Evolutionary conservation across 2,888 invertebrate genomes (phyloP), one percentile per base, ranked within the genome.

Genomic region (Metalampra italica): DNA sequence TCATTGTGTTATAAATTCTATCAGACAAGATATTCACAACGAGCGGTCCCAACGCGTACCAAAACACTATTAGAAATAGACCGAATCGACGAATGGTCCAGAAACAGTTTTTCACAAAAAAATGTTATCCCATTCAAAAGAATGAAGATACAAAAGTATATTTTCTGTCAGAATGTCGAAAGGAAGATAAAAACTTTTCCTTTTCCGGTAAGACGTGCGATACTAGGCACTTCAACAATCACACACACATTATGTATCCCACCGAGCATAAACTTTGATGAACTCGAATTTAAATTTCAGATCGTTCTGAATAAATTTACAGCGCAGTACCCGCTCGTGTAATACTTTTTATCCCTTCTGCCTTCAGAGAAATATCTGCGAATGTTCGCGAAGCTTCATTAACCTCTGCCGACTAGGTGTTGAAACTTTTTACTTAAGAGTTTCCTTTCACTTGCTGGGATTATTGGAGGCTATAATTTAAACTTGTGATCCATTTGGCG

Each of bases 201-300:
- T 22, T 22, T 22, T 22, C 22, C 22, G 2, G 22, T 22, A 22
- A 22, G 22, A 5, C 5, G 22, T 22, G 22, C 5, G 22, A 5
- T 22, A 22, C 22, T 22, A 22, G 22, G 22, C 22, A 22, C 22
- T 22, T 22, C 22, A 22, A 22, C 66, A 77, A 74, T 70, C 75
- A 67, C 65, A 72, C 59, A 65, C 64, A 68, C 71, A 71, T 69
- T 66, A 68, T 68, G 68, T 62, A 67, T 68, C 68, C 70, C 68
- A 54, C 62, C 52, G 45, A 59, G 66, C 57, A 69, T 69, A 69
- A 82, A 84, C 75, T 83, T 85, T 85, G 82, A 83, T 82, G 79
- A 83, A 71, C 71, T 69, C 75, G 50, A 67, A 85, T 85, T 83
- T 85, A 83, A 84, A 85, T 81, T 84, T 83, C 75, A 84, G 76